Evolutionary conservation across 2,113 vertebrate species (phyloP), one percentile per base, ranked within the genome.

Genomic region (Delphinapterus leucas): DNA sequence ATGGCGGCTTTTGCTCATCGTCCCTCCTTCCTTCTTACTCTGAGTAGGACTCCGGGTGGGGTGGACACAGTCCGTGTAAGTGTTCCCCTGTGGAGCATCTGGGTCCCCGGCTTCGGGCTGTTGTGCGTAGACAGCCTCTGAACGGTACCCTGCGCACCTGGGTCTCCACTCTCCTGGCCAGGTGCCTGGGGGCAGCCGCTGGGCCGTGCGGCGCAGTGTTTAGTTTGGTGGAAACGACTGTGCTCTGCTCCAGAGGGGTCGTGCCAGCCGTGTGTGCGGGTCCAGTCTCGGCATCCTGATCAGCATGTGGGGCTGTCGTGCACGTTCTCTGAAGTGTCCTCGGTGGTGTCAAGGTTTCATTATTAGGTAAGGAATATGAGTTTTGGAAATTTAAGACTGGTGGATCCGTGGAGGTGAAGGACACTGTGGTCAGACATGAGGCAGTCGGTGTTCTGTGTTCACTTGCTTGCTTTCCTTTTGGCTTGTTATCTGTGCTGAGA

Each of bases 151-250:
- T 53, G 41, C 1, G 17, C 28, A 12, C 47, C 10, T 6, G 6
- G 10, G 47, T 33, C 31, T 68, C 10, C 3, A 0, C 33, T n/a
- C 17, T 13, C 31, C 9, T 2, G 9, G 49, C 31, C 2, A 6
- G 1, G 26, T 0, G 8, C 47, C 44, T 18, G 0, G 44, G 73
- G 28, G 44, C 17, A 49, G 28, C 20, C n/a, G 6, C 20, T 7
- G 13, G 74, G 3, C 47, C 3, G 0, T 10, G 76, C 0, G 0
- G 76, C 0, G 3, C 49, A 3, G 26, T 3, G 6, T 5, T 23
- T 28, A 0, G 21, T 55, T 55, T 6, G 36, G 77, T 41, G 12
- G 68, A 18, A 12, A 15, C 20, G 1, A 63, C 18, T 1, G 3
- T 2, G 0, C 11, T 5, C 33, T 61, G 47, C n/a, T 13, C 25